phyloP scores from a whole-genome alignment of 2,888 invertebrate species.

The Metacarcinus magister region DNA sequence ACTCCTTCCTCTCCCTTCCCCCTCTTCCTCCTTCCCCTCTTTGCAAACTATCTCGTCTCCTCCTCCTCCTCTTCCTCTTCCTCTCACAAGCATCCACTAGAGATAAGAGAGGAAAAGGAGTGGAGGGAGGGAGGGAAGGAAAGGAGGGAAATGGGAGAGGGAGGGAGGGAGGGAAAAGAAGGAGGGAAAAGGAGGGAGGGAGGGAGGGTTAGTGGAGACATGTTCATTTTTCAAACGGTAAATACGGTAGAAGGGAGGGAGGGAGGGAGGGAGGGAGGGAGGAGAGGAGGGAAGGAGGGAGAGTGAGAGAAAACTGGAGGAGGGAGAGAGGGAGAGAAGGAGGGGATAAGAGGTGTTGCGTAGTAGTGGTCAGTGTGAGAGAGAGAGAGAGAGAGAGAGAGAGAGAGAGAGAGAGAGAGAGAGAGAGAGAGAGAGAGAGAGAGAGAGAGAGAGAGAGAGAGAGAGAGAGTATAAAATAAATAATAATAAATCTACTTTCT shows the following conservation, averaged over 20 bases:
- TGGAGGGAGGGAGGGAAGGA: no score
- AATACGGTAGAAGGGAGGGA: not conserved
- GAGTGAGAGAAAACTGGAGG: not conserved
- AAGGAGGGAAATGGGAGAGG: not conserved
- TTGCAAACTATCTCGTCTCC: not conserved
- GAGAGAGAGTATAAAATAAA: not conserved
- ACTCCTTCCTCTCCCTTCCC: no score
- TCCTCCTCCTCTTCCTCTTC: not conserved
- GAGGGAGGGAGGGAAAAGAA: no score
- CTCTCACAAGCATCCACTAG: not conserved
- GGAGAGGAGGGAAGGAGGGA: not conserved
- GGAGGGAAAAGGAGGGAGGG: not conserved
- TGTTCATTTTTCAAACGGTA: not conserved
- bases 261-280: not conserved
- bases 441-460: conserved; percentile 15
- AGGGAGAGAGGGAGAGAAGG: not conserved
- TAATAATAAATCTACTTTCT: not conserved
- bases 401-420: not conserved
- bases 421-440: conserved; percentile 12
- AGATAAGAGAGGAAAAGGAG: not conserved
- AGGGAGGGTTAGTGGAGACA: not conserved
- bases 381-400: not conserved
- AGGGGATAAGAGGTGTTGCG: not conserved
- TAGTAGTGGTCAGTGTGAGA: not conserved
- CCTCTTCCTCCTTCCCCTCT: not conserved